These are phyloP conservation scores for Mystacornis crossleyi DNA, from an alignment of 2,113 vertebrate genomes.

Conservation along the genomic window DNA sequence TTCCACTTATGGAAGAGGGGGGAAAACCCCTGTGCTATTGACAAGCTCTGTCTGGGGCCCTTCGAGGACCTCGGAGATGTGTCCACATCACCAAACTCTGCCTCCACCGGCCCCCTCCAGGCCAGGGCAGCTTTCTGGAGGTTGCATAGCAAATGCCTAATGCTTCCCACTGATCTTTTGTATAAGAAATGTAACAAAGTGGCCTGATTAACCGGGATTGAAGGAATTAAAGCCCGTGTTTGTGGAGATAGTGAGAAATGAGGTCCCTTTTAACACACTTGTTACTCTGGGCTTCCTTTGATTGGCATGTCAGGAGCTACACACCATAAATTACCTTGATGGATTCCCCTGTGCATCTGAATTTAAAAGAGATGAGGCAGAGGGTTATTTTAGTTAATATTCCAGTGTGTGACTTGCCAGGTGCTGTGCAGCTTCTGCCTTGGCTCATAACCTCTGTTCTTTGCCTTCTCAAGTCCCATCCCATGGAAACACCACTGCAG, in stretches of 20 bases:
- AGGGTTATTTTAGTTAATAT: constrained; percentile 45
- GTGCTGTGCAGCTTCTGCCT: constrained; percentile 1
- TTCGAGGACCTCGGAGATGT: not conserved
- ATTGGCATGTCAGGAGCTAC: constrained; percentile 37
- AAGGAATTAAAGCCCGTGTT: constrained; percentile 30
- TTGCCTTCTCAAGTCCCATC: not conserved
- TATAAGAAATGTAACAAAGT: not conserved
- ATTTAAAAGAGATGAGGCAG: constrained; percentile 40
- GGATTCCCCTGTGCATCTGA: constrained; percentile 41
- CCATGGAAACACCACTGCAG: not conserved
- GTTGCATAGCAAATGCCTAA: not conserved
- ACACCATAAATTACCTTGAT: constrained; percentile 48
- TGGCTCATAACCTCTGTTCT: not conserved
- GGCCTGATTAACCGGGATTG: constrained; percentile 25
- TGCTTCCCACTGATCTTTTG: constrained; percentile 1
- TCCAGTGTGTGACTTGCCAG: not conserved
- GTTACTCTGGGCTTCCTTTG: constrained; percentile 49
- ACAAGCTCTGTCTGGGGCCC: not conserved
- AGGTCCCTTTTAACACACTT: constrained; percentile 32
- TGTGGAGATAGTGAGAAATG: constrained; percentile 28
- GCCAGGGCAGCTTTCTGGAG: not conserved
- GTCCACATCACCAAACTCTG: not conserved
- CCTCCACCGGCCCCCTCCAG: not conserved
- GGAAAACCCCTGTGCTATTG: not conserved
- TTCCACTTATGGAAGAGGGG: not conserved